Base-by-base conservation (phyloP, 1,140 invertebrate species). In the Drosophila ironensis region DNA sequence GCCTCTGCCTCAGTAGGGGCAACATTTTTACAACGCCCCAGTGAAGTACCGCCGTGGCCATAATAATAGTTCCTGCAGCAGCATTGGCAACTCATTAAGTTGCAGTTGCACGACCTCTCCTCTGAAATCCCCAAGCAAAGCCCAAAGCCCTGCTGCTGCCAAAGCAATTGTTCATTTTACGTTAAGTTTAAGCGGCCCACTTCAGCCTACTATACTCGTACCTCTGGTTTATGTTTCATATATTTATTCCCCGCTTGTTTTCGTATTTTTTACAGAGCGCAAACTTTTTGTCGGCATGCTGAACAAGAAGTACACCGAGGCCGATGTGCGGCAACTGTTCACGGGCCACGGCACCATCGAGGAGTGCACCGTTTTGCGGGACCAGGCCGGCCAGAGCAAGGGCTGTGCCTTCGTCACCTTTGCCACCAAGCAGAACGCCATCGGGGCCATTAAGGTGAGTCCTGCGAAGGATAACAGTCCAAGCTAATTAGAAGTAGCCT, bases 251-350 rank as follows among this genome's bases (percentile, higher is more conserved):
- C 27, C 8, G 3, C 14, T 61, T 33, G 57, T 64, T 51, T 60
- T 54, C 17, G 24, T 59, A 33, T 72, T 52, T 69, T 80, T 96
- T 96, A 35, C 94, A 99, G 98, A 99, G 92, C 94, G 98, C 73
- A 99, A 99, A 91, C 92, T 99, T 67, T 99, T 99, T 91, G 96
- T 99, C 70, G 98, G 98, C n/a, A 99, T 99, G 98, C 92, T 99
- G 68, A 98, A 97, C 87, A 99, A 99, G 91, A 98, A 99, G 89
- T 95, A 96, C 84, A 96, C 94, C 42, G 98, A 99, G 91, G 97
- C 97, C 84, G 98, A 99, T 91, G 98, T 99, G 14, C 92, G 98
- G 64, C 93, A 94, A 69, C 93, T 99, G 91, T 99, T 99, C 90
- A 93, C 95, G 53, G 93, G 95, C 24, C 98, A 96, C 90, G 98